A percentile compares a stretch with the other conserved stretches of the same genome.
Evolutionary conservation across 1,140 invertebrate genomes (phyloP).

Genomic region (Drosophila novamexicana): DNA sequence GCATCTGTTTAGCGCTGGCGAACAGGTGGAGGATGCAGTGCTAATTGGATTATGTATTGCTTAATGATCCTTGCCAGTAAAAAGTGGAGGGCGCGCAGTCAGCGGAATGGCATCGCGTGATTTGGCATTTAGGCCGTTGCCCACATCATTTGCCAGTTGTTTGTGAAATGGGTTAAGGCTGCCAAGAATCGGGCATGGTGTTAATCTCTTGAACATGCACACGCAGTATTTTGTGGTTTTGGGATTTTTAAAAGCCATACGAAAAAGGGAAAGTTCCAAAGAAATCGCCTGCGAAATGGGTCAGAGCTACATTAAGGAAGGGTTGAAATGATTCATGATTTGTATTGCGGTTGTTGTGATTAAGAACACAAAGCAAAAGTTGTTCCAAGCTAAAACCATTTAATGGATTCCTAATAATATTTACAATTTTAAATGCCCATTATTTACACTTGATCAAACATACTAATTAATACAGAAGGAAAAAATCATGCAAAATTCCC

Average conservation of each 20-base stretch:
- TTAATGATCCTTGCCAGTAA: conserved; percentile 65
- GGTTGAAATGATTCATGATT: conserved; percentile 18
- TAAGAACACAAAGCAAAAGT: not conserved
- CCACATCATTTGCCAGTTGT: conserved; percentile 34
- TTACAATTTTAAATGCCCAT: conserved; percentile 26
- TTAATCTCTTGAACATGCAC: conserved; percentile 66
- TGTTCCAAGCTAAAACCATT: not conserved
- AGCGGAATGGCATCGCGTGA: conserved; percentile 28
- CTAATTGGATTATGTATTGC: conserved; percentile 80
- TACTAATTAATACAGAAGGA: conserved; percentile 57
- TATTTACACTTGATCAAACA: conserved; percentile 52
- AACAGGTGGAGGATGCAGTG: conserved; percentile 72
- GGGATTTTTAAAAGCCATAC: conserved; percentile 9
- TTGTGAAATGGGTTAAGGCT: conserved; percentile 44
- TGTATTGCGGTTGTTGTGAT: not conserved
- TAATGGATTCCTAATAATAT: conserved; percentile 6
- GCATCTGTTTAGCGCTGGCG: conserved; percentile 50
- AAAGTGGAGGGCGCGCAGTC: conserved; percentile 13
- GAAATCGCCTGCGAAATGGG: conserved; percentile 19
- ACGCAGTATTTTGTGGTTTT: conserved; percentile 55
- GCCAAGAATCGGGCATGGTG: conserved; percentile 40
- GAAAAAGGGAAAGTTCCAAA: conserved; percentile 68
- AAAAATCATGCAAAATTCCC: conserved; percentile 54
- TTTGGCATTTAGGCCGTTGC: conserved; percentile 20
- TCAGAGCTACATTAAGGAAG: conserved; percentile 13